These are phyloP conservation scores for Thalassaphorura encarpata DNA, from an alignment of 1,140 invertebrate genomes.

Conservation along the genomic window DNA sequence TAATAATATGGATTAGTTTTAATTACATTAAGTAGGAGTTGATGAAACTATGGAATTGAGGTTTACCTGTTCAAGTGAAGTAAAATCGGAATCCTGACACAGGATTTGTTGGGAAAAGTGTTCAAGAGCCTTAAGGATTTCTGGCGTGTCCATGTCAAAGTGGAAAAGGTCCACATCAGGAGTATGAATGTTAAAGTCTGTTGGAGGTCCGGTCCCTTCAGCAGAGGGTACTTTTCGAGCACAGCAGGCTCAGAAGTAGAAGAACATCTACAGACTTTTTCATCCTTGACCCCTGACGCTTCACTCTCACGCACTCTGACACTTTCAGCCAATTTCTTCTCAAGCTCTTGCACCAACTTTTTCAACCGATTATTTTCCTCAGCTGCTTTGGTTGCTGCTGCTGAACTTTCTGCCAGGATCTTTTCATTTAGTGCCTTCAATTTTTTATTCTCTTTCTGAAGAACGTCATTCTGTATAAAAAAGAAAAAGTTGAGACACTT, in stretches of 20 bases:
- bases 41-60: background rate
- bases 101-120: slow-evolving; percentile 23
- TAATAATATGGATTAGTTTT: background rate
- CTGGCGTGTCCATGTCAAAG: slow-evolving; percentile 28
- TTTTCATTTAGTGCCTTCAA: slow-evolving; percentile 12
- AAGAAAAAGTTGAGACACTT: background rate
- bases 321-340: slow-evolving; percentile 19
- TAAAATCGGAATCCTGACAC: slow-evolving; percentile 11
- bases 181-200: slow-evolving; percentile 19
- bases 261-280: background rate
- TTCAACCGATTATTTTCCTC: slow-evolving; percentile 22
- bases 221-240: slow-evolving; percentile 31
- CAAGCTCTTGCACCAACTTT: slow-evolving; percentile 11
- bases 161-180: slow-evolving; percentile 20
- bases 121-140: slow-evolving; percentile 28
- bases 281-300: background rate
- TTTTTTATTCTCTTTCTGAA: slow-evolving; percentile 16
- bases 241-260: slow-evolving; percentile 30
- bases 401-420: slow-evolving; percentile 16
- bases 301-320: background rate
- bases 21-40: background rate
- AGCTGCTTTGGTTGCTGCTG: slow-evolving; percentile 4
- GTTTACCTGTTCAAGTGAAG: slow-evolving; percentile 16
- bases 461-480: slow-evolving; percentile 13
- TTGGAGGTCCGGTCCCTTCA: slow-evolving; percentile 27